A percentile compares a stretch with the other conserved stretches of the same genome.
These are phyloP conservation scores for Frieseomelitta varia DNA, from an alignment of 1,140 invertebrate genomes.

Conservation along the genomic window DNA sequence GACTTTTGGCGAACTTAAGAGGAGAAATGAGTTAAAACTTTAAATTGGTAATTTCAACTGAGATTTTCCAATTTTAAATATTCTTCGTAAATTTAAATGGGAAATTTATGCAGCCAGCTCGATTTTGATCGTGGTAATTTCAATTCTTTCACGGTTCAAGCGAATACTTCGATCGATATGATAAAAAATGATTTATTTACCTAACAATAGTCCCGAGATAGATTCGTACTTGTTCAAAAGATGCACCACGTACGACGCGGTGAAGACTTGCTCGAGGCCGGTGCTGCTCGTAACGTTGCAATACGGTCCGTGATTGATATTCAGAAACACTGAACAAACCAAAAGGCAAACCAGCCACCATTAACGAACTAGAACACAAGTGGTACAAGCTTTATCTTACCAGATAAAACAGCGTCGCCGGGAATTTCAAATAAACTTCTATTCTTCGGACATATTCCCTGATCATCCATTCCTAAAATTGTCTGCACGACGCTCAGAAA, in stretches of 20 bases:
- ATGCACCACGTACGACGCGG: constrained; percentile 75
- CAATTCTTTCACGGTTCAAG: too few relatives aligned
- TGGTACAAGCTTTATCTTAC: constrained; percentile 56
- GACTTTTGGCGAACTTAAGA: too few relatives aligned
- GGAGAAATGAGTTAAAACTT: too few relatives aligned
- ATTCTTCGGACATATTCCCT: constrained; percentile 66
- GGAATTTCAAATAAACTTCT: constrained; percentile 69
- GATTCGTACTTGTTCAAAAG: constrained; percentile 78
- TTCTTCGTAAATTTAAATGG: too few relatives aligned
- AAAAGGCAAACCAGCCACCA: neutral
- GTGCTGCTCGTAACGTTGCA: constrained; percentile 77
- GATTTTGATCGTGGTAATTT: too few relatives aligned
- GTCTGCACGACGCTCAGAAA: constrained; percentile 42
- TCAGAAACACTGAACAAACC: constrained; percentile 75
- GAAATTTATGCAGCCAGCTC: too few relatives aligned
- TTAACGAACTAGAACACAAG: neutral
- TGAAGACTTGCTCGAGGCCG: constrained; percentile 77
- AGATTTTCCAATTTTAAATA: too few relatives aligned
- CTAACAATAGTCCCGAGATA: constrained; percentile 76
- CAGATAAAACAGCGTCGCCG: constrained; percentile 75
- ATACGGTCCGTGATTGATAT: constrained; percentile 77
- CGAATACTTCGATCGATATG: too few relatives aligned
- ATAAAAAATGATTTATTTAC: constrained; percentile 59
- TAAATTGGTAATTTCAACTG: too few relatives aligned
- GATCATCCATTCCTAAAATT: constrained; percentile 51